A percentile compares a stretch with the other conserved stretches of the same genome.
Evolutionary conservation across 2,888 invertebrate genomes (phyloP).

Genomic region (Folsomia candida): DNA sequence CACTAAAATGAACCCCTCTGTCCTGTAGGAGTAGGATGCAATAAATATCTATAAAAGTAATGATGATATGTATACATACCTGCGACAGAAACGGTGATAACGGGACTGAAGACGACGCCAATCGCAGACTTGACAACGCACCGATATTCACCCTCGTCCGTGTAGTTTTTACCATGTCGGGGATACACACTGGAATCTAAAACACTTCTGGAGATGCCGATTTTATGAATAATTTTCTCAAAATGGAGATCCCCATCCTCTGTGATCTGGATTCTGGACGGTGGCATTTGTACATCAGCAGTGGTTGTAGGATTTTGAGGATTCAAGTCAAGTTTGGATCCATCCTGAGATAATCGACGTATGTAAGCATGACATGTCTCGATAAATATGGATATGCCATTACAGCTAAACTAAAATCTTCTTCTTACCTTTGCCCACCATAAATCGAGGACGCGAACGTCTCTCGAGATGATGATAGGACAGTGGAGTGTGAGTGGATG

Average conservation of each 20-base stretch:
- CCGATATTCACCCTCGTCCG: conserved; percentile 47
- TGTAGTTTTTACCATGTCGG: conserved; percentile 33
- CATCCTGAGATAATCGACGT: too few species aligned
- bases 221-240: conserved; percentile 48
- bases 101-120: conserved; percentile 45
- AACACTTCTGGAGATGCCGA: conserved; percentile 25
- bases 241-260: conserved; percentile 44
- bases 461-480: conserved; percentile 32
- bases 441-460: conserved; percentile 35
- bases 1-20: too few species aligned
- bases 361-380: too few species aligned
- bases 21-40: too few species aligned
- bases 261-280: conserved; percentile 27
- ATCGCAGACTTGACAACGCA: conserved; percentile 41
- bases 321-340: conserved; percentile 39
- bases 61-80: too few species aligned
- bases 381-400: too few species aligned
- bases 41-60: too few species aligned
- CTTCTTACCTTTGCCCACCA: conserved; percentile 50
- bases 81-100: conserved; percentile 41
- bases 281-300: conserved; percentile 21
- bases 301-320: conserved; percentile 17
- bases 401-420: too few species aligned
- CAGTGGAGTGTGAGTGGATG: conserved; percentile 42
- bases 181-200: neutral